Percentiles rank a stretch among this genome's conserved stretches.
Evolutionary conservation across 2,113 vertebrate genomes (phyloP).

Genomic region (Polyodon spathula): DNA sequence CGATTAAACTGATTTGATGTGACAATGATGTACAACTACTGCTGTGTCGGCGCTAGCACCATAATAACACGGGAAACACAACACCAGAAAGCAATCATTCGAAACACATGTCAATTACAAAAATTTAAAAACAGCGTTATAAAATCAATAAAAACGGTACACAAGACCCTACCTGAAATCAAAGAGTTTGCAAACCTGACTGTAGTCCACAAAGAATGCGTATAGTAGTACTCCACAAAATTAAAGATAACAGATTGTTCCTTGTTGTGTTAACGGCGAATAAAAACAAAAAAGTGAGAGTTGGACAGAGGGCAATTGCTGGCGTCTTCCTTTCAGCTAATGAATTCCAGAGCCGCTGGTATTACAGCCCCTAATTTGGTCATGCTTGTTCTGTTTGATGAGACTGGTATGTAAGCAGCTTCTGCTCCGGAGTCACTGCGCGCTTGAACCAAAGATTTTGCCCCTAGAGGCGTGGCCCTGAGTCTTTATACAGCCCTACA

Average conservation of each 20-base stretch:
- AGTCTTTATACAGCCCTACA: too few species aligned
- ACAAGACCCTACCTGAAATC: too few species aligned
- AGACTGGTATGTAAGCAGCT: conserved; percentile 42
- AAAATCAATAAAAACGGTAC: too few species aligned
- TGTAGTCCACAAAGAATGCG: too few species aligned
- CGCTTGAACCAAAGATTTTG: conserved; percentile 25
- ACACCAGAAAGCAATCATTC: too few species aligned
- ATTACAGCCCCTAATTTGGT: conserved; percentile 28
- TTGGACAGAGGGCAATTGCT: conserved; percentile 1
- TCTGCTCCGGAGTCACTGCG: conserved; percentile 7
- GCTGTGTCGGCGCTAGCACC: too few species aligned
- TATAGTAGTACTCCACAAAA: conserved; percentile 12
- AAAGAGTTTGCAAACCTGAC: too few species aligned
- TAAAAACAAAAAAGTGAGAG: conserved; percentile 7
- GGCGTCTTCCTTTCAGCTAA: conserved; percentile 21
- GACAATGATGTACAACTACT: too few species aligned
- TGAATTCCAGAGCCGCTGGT: conserved; percentile 38
- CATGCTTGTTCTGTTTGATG: conserved; percentile 22
- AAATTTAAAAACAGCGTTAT: too few species aligned
- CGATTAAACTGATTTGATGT: too few species aligned
- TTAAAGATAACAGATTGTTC: not conserved
- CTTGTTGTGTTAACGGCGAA: not conserved
- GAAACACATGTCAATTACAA: too few species aligned
- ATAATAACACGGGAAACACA: too few species aligned
- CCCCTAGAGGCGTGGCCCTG: conserved; percentile 40